phyloP scores from a whole-genome alignment of 2,888 invertebrate genomes.

The Meteorus colon region DNA sequence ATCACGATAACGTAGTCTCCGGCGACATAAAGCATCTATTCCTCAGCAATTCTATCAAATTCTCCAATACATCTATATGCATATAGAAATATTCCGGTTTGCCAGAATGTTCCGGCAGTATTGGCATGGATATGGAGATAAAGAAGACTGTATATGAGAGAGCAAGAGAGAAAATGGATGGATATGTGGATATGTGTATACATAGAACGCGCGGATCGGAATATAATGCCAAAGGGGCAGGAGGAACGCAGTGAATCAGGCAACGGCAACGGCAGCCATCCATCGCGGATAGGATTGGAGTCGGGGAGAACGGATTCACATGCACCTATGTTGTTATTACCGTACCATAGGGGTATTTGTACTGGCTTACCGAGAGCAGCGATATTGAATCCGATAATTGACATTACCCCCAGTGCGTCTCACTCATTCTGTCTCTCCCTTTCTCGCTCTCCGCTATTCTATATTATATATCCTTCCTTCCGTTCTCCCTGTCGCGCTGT shows the following conservation, averaged over 20 bases:
- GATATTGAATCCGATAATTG: conserved; percentile 73
- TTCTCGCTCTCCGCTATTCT: conserved; percentile 2
- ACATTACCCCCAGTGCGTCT: conserved; percentile 62
- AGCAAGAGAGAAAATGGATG: conserved; percentile 24
- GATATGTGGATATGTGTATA: conserved; percentile 29
- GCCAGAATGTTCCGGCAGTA: conserved; percentile 43
- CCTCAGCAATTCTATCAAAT: conserved; percentile 40
- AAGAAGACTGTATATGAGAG: conserved; percentile 24
- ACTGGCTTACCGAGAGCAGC: conserved; percentile 72
- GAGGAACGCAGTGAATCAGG: conserved; percentile 52
- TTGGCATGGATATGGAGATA: conserved; percentile 30
- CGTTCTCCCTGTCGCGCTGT: not conserved
- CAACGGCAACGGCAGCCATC: conserved; percentile 64
- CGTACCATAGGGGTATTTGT: conserved; percentile 72
- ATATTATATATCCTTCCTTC: not conserved
- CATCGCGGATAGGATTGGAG: conserved; percentile 64
- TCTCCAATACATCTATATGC: conserved; percentile 23
- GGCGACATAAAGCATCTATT: conserved; percentile 32
- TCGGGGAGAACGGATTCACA: conserved; percentile 68
- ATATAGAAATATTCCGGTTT: conserved; percentile 40
- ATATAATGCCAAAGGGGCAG: conserved; percentile 51
- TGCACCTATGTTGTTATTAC: conserved; percentile 71
- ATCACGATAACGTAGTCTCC: conserved; percentile 14
- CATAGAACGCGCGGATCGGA: conserved; percentile 48
- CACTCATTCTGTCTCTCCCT: conserved; percentile 43